These are phyloP conservation scores for Hipposideros larvatus DNA, from an alignment of 2,797 vertebrate genomes.

Conservation along the genomic window DNA sequence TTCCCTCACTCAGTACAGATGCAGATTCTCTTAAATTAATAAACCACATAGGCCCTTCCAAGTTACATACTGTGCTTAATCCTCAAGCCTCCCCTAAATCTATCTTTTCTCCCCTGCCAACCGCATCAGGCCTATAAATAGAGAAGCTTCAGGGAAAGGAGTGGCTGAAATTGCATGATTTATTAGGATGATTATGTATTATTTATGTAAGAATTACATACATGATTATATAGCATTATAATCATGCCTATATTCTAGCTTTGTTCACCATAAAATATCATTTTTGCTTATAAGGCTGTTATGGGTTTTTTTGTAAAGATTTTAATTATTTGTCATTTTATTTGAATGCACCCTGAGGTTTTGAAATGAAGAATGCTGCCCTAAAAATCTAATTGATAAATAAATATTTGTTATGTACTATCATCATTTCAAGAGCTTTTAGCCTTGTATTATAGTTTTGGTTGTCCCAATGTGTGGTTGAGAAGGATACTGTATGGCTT, in stretches of 20 bases:
- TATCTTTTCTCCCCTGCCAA: slow-evolving; percentile 41
- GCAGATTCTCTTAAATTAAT: neutral
- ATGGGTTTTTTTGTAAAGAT: slow-evolving; percentile 63
- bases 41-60: slow-evolving; percentile 22
- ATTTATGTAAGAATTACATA: slow-evolving; percentile 84
- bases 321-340: slow-evolving; percentile 85
- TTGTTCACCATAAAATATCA: slow-evolving; percentile 81
- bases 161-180: slow-evolving; percentile 76
- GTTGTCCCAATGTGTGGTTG: neutral
- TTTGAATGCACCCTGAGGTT: slow-evolving; percentile 78
- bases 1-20: slow-evolving; percentile 36
- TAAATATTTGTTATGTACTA: slow-evolving; percentile 64
- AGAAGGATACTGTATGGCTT: neutral
- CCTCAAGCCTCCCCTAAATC: slow-evolving; percentile 39
- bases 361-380: slow-evolving; percentile 72
- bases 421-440: slow-evolving; percentile 60
- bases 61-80: slow-evolving; percentile 68
- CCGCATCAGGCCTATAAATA: slow-evolving; percentile 72
- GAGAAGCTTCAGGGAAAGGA: slow-evolving; percentile 59
- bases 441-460: slow-evolving; percentile 40
- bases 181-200: slow-evolving; percentile 83
- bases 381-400: slow-evolving; percentile 74
- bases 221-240: slow-evolving; percentile 74
- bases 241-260: slow-evolving; percentile 73
- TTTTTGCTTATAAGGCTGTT: slow-evolving; percentile 76